Evolutionary conservation across 2,113 vertebrate genomes (phyloP), one percentile per base, ranked within the genome.

Genomic region (Poeciliopsis retropinna): DNA sequence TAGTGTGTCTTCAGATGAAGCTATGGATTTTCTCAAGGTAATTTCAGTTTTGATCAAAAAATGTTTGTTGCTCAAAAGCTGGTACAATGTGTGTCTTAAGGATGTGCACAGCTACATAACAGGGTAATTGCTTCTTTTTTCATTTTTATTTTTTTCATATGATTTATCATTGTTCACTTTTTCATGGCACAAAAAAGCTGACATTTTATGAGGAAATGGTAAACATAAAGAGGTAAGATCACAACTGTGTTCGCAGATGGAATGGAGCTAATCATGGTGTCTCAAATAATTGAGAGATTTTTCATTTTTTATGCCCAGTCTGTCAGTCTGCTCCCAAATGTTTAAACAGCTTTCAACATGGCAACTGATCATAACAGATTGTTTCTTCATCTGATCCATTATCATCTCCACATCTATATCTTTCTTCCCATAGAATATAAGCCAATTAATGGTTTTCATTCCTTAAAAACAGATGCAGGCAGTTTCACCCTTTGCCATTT

Each of bases 311-410:
- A 22, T 32, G 39, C 27, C 65, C 65, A 67, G 65, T 29, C 65
- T 29, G 37, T 14, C n/a, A 44, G 37, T 44, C 65, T 67, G n/a
- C 8, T 28, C 27, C 65, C 65, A 44, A 67, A 67, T 67, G 65
- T 67, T 44, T 67, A 44, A 39, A 37, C 39, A 28, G 34, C 37
- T 28, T 28, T 17, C 27, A 44, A 67, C 65, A 67, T 44, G 14
- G 25, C 39, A 17, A 44, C 39, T 14, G 5, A 67, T 67, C 17
- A 29, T 27, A 67, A 44, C 37, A 27, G 25, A 44, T 14, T 39
- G 39, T 19, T 39, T 67, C 39, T 67, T 39, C 25, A 28, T 44
- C 65, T 29, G 27, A 29, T 67, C 13, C 34, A 41, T 28, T 47
- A 30, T 64, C 37, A 67, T 67, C n/a, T 29, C 15, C 28, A 67